Base-by-base conservation (phyloP, 2,888 invertebrate species). In the Watsonalla binaria region DNA sequence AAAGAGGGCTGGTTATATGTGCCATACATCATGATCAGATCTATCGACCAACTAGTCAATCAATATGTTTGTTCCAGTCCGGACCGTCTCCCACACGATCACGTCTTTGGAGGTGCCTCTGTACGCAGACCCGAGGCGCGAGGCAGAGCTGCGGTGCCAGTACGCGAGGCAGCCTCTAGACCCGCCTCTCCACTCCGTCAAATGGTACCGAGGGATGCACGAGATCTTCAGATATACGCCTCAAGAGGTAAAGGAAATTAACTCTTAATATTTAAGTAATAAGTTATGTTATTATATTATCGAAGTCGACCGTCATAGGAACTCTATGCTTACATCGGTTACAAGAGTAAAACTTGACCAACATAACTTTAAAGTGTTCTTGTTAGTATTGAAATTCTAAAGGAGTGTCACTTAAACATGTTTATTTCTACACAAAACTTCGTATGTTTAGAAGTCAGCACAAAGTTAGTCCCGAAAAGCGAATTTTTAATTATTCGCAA, bases 101-200 rank as follows among this genome's bases (percentile, higher is more conserved):
- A 88, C 88, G 15, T 74, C 76, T 0, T 71, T 90, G 45, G 86
- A 88, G 59, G 83, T 88, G 51, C 90, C 90, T 0, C 79, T 81
- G 45, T 90, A 82, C 82, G 78, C 82, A 0, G 90, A 90, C 66
- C 87, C 88, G 34, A 62, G 78, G 48, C 74, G 76, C 7, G 86
- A 87, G 54, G 87, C 86, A 0, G 82, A 81, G 57, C 78, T 90
- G 0, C 76, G 76, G 15, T 90, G 90, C 53, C 69, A 74, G 51
- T 90, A 89, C 74, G 62, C 74, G 1, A 63, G 82, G 46, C 85
- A 82, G 57, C 75, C 76, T 0, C 74, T 74, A 52, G 90, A 90
- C 54, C 93, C 93, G 4, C 91, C 92, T 0, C 91, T 95, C 7
- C 95, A 95, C 82, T 93, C 94, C 42, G 94, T 95, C 75, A 95